Evolutionary conservation across 2,888 invertebrate genomes (phyloP), one percentile per base, ranked within the genome.

Genomic region (Clitarchus hookeri): DNA sequence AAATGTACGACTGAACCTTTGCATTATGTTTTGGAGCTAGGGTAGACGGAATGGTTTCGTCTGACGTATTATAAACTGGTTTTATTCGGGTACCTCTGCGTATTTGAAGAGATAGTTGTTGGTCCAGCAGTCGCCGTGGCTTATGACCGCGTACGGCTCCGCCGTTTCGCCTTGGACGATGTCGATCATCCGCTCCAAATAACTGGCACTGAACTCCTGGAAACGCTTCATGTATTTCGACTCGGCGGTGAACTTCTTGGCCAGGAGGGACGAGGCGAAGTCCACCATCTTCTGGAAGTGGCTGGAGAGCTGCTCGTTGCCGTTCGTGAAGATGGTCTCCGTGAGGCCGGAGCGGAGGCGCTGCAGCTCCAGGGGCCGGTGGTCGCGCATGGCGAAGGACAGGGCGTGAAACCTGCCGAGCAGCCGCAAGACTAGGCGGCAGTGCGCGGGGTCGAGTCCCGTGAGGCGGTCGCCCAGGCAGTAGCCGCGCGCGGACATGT

Each of bases 371-470:
- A 85, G 82, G 6, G 86, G 86, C 1, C 84, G 44, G 65, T 85
- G 85, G 36, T 86, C 85, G 0, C 84, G 65, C 25, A 87, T 44
- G 19, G 85, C 84, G 53, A 86, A 86, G 0, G 88, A 88, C 2
- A 85, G 53, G 6, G 88, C 88, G 54, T 88, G 88, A 6, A 48
- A 12, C 12, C 48, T 78, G 6, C 19, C 89, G 44, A 89, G 84
- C 85, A 88, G 88, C n/a, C 79, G 53, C 48, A 89, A 26, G 26
- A 88, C 88, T 9, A 89, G 86, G 13, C 79, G 54, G 16, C 87
- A n/a, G n/a, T n/a, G n/a, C n/a, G n/a, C n/a, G n/a, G n/a, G n/a
- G n/a, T n/a, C n/a, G n/a, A n/a, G n/a, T n/a, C n/a, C n/a, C n/a
- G n/a, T n/a, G n/a, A n/a, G n/a, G n/a, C n/a, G n/a, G n/a, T n/a